Conservation (phyloP, 64 coral and sea anemone species). For the Acropora yongei region DNA sequence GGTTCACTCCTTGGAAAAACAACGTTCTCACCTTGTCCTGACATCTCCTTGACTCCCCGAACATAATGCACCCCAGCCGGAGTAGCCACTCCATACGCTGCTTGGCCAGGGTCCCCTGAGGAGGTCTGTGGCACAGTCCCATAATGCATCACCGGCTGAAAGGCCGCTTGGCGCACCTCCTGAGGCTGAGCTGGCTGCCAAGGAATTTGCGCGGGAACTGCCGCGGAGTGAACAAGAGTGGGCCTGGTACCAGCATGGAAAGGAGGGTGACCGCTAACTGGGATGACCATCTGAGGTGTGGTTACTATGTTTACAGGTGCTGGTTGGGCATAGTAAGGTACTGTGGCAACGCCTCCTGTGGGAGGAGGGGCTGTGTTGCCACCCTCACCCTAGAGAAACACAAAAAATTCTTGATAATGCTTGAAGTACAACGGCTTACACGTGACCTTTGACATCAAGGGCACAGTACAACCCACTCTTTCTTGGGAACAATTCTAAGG, state of each 20-base stretch:
- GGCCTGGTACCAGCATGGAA: slow-evolving; percentile 47
- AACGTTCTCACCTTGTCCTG: slow-evolving; percentile 48
- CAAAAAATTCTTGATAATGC: neutral
- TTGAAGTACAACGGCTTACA: too few relatives aligned
- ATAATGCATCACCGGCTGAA: slow-evolving; percentile 58
- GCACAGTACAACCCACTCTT: too few relatives aligned
- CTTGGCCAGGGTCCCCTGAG: slow-evolving; percentile 3
- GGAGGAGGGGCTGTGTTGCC: slow-evolving; percentile 52
- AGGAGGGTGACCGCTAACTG: slow-evolving; percentile 48
- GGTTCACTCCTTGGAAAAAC: too few relatives aligned
- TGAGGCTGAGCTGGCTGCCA: slow-evolving; percentile 70
- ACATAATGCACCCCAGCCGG: slow-evolving; percentile 38
- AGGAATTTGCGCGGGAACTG: slow-evolving; percentile 41
- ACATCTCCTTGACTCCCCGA: slow-evolving; percentile 55
- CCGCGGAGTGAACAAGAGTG: slow-evolving; percentile 15
- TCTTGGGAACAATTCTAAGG: too few relatives aligned
- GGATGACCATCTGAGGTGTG: slow-evolving; percentile 71
- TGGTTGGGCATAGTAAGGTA: slow-evolving; percentile 59
- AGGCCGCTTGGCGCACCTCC: slow-evolving; percentile 14
- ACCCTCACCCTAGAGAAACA: slow-evolving; percentile 33
- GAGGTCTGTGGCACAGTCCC: slow-evolving; percentile 51
- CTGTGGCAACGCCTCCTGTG: slow-evolving; percentile 46
- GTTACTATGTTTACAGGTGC: slow-evolving; percentile 59
- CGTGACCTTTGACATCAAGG: too few relatives aligned
- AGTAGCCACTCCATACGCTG: slow-evolving; percentile 39